Evolutionary conservation across 2,888 invertebrate genomes (phyloP).

Genomic region (Acrobeloides nanus): DNA sequence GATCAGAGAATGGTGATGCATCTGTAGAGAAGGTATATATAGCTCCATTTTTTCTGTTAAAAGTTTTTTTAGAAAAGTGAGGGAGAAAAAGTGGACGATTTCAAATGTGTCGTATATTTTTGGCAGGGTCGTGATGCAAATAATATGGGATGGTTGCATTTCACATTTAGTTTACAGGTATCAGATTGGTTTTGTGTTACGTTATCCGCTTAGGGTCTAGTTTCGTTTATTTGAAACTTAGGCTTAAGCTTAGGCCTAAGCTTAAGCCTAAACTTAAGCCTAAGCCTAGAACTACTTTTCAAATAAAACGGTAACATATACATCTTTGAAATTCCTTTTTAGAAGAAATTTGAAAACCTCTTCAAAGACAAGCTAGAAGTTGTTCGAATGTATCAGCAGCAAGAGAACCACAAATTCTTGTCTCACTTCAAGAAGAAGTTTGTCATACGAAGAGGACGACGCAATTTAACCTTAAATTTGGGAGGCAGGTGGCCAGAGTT

Average conservation of each 20-base stretch:
- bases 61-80: constrained; percentile 16
- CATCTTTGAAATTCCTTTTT: constrained; percentile 6
- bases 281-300: background rate
- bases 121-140: constrained; percentile 94
- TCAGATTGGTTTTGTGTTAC: background rate
- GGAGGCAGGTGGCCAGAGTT: constrained; percentile 66
- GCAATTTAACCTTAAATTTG: constrained; percentile 37
- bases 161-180: constrained; percentile 73
- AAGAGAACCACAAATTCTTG: constrained; percentile 95
- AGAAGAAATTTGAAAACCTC: constrained; percentile 75
- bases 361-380: constrained; percentile 79
- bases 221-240: constrained; percentile 6
- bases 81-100: constrained; percentile 58
- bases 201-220: background rate
- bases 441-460: constrained; percentile 73
- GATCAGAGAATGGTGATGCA: no score
- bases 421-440: constrained; percentile 91
- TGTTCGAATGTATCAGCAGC: constrained; percentile 91
- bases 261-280: no score
- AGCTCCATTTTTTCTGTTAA: background rate
- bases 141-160: constrained; percentile 99
- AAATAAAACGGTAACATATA: no score
- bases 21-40: constrained; percentile 6
- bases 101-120: constrained; percentile 95
- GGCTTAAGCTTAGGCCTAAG: no score